Evolutionary conservation across 1,140 invertebrate species (phyloP), one percentile per base, ranked within the genome.

Genomic region (Meloidogyne hapla): DNA sequence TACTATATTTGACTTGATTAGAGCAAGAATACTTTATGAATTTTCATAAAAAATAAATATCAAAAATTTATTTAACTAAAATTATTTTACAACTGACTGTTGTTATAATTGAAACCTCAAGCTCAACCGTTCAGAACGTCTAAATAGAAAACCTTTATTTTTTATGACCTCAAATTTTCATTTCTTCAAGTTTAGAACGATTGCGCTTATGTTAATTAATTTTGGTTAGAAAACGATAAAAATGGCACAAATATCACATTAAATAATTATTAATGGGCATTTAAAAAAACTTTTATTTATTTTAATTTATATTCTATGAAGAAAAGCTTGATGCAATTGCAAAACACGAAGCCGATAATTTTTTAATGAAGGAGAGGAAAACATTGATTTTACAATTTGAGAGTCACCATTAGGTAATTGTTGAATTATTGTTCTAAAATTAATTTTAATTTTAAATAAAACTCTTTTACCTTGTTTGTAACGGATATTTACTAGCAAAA

Each of bases 281-380:
- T 15, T 33, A 33, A 33, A 33, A 33, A 33, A 33, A n/a, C n/a
- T n/a, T n/a, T 33, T 6, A 33, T 33, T 33, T 33, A 6, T 33
- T 33, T 33, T 6, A 33, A 3, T 48, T 48, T 15, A 48, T 3
- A 5, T 18, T 48, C 15, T 48, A 18, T 56, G 48, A 56, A 75
- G 69, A n/a, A 63, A 26, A 10, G 26, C 13, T 65, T 75, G 74
- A 38, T 75, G 74, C 69, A 75, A 45, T 18, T 75, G 64, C 13
- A 48, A 10, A 5, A 42, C 23, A 33, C 9, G 61, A 26, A 70
- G 70, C 21, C 74, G 74, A 61, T 71, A 75, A 38, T 26, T 42
- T 6, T 28, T 21, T 12, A 13, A 18, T 15, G 45, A 69, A 26
- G 40, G 70, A 23, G 12, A 15, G 8, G 62, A 23, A 33, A 75